phyloP scores from a whole-genome alignment of 2,113 vertebrate species.

The Zootoca vivipara region DNA sequence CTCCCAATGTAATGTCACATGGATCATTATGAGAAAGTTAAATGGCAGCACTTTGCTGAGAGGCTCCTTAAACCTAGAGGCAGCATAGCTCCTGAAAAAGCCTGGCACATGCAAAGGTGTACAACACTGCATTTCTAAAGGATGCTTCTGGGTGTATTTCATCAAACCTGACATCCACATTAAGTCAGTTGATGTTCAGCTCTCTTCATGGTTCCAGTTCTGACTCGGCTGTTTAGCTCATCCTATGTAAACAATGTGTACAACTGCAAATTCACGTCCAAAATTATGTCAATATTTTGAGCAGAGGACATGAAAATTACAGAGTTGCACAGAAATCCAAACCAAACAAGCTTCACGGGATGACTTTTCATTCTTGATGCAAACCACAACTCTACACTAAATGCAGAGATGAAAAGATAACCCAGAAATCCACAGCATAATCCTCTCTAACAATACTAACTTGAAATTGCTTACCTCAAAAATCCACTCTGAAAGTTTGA shows the following conservation, averaged over 20 bases:
- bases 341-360: background rate
- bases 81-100: too few relatives aligned
- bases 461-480: conserved; percentile 2
- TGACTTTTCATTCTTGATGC: background rate
- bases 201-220: background rate
- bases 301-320: background rate
- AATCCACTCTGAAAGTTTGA: background rate
- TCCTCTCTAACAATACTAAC: background rate
- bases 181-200: background rate
- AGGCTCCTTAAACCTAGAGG: too few relatives aligned
- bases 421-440: conserved; percentile 3
- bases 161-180: background rate
- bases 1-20: background rate
- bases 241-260: background rate
- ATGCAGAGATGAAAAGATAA: conserved; percentile 20
- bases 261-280: background rate
- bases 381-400: background rate
- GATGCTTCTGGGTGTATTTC: background rate
- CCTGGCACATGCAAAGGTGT: conserved; percentile 4
- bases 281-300: conserved; percentile 14
- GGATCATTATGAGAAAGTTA: background rate
- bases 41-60: too few relatives aligned
- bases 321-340: background rate
- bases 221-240: background rate
- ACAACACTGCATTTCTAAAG: background rate